A percentile compares a stretch with the other conserved stretches of the same genome.
phyloP scores from a whole-genome alignment of 1,140 invertebrate species.

The Papilio helenus region DNA sequence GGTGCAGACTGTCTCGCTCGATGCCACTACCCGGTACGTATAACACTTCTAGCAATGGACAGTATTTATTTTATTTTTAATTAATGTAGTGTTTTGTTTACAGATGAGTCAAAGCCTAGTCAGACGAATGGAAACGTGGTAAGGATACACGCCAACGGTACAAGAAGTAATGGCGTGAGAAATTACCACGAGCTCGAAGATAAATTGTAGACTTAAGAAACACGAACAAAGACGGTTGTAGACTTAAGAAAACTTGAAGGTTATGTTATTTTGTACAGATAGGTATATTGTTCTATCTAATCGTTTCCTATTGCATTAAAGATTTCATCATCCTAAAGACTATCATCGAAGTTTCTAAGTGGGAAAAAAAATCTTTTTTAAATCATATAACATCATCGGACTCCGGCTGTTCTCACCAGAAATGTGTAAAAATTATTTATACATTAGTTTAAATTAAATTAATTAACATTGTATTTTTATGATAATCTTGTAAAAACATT shows the following conservation, averaged over 20 bases:
- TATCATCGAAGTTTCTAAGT: neutral
- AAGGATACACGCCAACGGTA: constrained; percentile 18
- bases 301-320: too few relatives aligned
- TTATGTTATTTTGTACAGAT: neutral
- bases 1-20: constrained; percentile 67
- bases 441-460: too few relatives aligned
- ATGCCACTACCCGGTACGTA: constrained; percentile 64
- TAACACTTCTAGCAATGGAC: neutral
- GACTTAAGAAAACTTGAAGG: neutral
- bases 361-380: neutral
- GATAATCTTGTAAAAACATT: too few relatives aligned
- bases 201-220: neutral
- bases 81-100: neutral
- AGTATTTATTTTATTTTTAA: neutral
- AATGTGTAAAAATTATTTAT: too few relatives aligned
- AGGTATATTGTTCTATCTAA: too few relatives aligned
- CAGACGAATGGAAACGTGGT: constrained; percentile 1
- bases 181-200: constrained; percentile 3
- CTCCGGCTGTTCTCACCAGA: too few relatives aligned
- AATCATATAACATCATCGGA: neutral
- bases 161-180: constrained; percentile 8
- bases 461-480: too few relatives aligned
- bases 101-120: neutral
- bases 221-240: neutral
- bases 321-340: too few relatives aligned